Conservation (phyloP, 2,888 invertebrate genomes). For the Clunio marinus region DNA sequence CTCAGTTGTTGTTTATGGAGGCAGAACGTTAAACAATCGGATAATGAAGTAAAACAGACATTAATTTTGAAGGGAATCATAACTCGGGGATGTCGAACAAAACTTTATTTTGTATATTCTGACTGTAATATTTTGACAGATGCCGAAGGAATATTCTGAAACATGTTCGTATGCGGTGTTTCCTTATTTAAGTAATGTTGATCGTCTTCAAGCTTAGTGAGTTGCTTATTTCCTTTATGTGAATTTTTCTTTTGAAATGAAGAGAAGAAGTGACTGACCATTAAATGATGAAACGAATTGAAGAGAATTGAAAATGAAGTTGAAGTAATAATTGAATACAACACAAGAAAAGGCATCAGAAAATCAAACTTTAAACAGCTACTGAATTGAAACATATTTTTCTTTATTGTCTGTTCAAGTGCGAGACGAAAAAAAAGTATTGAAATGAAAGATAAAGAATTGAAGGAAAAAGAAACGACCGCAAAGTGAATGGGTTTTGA, state of each 20-base stretch:
- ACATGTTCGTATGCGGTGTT: too few relatives aligned
- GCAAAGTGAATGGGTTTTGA: background rate
- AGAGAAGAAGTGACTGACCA: background rate
- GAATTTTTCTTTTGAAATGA: background rate
- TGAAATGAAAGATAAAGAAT: background rate
- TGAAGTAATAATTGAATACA: constrained; percentile 28
- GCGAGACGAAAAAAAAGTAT: background rate
- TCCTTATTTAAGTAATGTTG: background rate
- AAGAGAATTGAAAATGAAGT: background rate
- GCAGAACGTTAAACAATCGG: constrained; percentile 25
- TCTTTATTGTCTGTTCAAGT: background rate
- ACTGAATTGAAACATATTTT: constrained; percentile 29
- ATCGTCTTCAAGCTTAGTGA: background rate
- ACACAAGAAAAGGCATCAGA: constrained; percentile 23
- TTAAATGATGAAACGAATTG: constrained; percentile 15
- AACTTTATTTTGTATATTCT: constrained; percentile 17
- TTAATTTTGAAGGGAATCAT: constrained; percentile 14
- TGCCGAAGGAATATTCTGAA: background rate
- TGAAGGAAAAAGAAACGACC: background rate
- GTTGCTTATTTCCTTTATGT: background rate
- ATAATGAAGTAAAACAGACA: constrained; percentile 24
- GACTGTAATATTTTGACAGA: constrained; percentile 29
- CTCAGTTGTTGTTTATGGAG: background rate
- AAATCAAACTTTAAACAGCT: constrained; percentile 17
- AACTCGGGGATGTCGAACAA: constrained; percentile 5